These are phyloP conservation scores for Thyatira batis DNA, from an alignment of 2,888 invertebrate species.

Conservation along the genomic window DNA sequence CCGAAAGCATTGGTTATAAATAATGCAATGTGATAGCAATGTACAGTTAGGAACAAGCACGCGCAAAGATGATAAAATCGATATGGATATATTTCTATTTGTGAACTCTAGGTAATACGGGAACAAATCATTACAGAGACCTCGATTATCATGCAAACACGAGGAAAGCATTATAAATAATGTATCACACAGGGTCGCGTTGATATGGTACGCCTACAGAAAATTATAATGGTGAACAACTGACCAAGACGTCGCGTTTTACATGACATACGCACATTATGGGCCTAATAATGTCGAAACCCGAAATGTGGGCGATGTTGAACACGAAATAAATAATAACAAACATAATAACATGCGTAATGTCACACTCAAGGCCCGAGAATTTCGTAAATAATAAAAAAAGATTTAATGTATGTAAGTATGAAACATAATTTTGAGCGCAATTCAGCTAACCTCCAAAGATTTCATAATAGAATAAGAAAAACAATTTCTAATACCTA, in stretches of 20 bases:
- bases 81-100: background rate
- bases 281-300: conserved; percentile 42
- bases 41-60: conserved; percentile 43
- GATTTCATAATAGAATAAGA: background rate
- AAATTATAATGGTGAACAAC: conserved; percentile 23
- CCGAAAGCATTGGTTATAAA: conserved; percentile 52
- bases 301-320: conserved; percentile 34
- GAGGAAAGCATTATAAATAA: background rate
- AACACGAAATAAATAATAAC: conserved; percentile 26
- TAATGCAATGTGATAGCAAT: conserved; percentile 51
- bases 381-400: background rate
- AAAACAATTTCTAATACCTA: background rate
- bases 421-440: background rate
- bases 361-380: background rate
- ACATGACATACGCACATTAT: conserved; percentile 37
- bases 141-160: background rate
- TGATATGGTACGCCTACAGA: conserved; percentile 42
- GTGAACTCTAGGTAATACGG: conserved; percentile 13
- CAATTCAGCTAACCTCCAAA: background rate
- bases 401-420: background rate
- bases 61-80: conserved; percentile 12
- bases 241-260: conserved; percentile 45
- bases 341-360: conserved; percentile 12
- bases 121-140: conserved; percentile 10
- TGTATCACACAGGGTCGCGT: conserved; percentile 43